Evolutionary conservation across 1,140 invertebrate species (phyloP), one percentile per base, ranked within the genome.

Genomic region (Ephestia elutella): DNA sequence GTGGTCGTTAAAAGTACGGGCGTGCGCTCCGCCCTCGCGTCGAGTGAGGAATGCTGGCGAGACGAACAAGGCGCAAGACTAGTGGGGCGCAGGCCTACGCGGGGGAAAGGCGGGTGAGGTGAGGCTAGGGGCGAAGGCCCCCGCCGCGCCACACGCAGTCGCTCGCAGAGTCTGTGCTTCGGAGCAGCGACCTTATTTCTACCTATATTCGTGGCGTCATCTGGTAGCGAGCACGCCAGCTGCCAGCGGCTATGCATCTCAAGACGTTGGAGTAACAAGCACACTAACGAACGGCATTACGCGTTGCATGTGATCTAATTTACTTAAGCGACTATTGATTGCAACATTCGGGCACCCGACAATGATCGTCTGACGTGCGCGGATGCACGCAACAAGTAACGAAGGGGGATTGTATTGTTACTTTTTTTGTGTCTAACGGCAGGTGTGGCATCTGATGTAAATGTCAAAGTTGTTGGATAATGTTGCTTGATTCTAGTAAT

Each of bases 1-100:
- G 96, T 98, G 70, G 95, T 98, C 94, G 80, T 96, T 94, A 60
- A 53, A 70, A 50, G 55, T 77, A 93, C 93, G 73, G 96, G 97
- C 84, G 82, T 84, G 78, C 80, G 80, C 66, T 78, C 80, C 80
- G 82, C 77, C 75, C 82, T 80, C 78, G 76, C 70, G 78, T 79
- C 68, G 75, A 75, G 63, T 78, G 71, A 73, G 75, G 78, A 86
- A 85, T 88, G 81, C 65, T 70, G 65, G 66, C 15, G 63, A 65
- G 68, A 58, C 58, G 69, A 59, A 66, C 35, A 57, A 54, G 68
- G 49, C 55, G 51, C 30, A 51, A 28, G 62, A 35, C 50, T 60
- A 57, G 68, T 49, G 63, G 71, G 66, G 74, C 68, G 57, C 54
- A 59, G 60, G 71, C 62, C n/a, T 56, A 5, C 50, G 62, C 44